Conservation (phyloP, 2,888 invertebrate species). For the Dinocampus coccinellae region DNA sequence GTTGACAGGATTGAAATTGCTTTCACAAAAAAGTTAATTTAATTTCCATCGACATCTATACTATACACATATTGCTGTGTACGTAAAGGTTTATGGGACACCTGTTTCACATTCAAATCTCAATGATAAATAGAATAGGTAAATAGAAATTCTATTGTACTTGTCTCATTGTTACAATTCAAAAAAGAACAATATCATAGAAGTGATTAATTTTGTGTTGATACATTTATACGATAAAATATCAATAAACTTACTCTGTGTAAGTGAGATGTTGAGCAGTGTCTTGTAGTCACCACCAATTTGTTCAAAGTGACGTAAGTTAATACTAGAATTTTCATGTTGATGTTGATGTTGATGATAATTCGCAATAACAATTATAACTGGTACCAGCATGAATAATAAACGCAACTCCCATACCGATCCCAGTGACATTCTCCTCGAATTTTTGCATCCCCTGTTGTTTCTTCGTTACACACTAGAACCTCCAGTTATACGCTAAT, state of each 20-base stretch:
- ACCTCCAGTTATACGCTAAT: background rate
- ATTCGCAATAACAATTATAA: slow-evolving; percentile 63
- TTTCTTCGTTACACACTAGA: slow-evolving; percentile 34
- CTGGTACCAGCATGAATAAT: slow-evolving; percentile 61
- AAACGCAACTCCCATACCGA: slow-evolving; percentile 62
- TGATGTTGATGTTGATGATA: slow-evolving; percentile 58
- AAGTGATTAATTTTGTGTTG: too few species aligned
- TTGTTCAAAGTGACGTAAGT: slow-evolving; percentile 38
- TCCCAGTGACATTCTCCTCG: slow-evolving; percentile 61
- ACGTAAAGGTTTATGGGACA: slow-evolving; percentile 38
- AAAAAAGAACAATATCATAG: too few species aligned
- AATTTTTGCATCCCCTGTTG: slow-evolving; percentile 63
- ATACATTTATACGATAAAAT: background rate
- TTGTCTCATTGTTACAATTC: background rate
- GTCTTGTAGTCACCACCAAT: slow-evolving; percentile 48
- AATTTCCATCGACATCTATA: slow-evolving; percentile 25
- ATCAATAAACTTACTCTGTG: slow-evolving; percentile 51
- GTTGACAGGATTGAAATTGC: slow-evolving; percentile 45
- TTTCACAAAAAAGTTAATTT: slow-evolving; percentile 46
- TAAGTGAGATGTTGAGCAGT: slow-evolving; percentile 50
- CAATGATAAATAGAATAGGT: slow-evolving; percentile 8
- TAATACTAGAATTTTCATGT: slow-evolving; percentile 52
- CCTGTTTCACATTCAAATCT: slow-evolving; percentile 31
- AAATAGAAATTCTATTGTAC: background rate
- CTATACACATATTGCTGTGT: background rate